A percentile compares a stretch with the other conserved stretches of the same genome.
Conservation (phyloP, 2,797 vertebrate species). For the Gallinago stenura region DNA sequence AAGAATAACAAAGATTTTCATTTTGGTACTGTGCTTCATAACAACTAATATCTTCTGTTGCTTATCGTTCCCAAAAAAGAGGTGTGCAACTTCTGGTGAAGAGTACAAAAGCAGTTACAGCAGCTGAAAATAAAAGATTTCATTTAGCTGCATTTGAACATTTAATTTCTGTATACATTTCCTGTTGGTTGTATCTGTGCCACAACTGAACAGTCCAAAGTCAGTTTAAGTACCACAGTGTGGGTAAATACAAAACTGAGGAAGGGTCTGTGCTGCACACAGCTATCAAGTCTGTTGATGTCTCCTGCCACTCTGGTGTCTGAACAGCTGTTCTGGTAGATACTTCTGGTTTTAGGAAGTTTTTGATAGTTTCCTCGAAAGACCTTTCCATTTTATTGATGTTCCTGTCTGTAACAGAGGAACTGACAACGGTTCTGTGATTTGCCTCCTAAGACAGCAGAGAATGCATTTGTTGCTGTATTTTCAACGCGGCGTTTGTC, state of each 20-base stretch:
- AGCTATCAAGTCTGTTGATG: not conserved
- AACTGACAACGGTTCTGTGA: fast-evolving
- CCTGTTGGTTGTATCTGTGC: not conserved
- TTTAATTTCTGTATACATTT: not conserved
- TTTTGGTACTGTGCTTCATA: fast-evolving
- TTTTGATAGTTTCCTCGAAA: not conserved
- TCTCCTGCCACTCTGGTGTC: fast-evolving
- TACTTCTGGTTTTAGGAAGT: not conserved
- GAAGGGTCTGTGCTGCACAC: not conserved
- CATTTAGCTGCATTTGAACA: fast-evolving
- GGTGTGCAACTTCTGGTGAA: not conserved
- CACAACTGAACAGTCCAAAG: not conserved
- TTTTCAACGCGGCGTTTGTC: not conserved
- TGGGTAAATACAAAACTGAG: fast-evolving
- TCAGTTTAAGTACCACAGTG: fast-evolving
- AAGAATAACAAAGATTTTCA: not conserved
- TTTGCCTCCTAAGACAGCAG: not conserved
- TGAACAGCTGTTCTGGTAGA: not conserved
- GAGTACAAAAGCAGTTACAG: not conserved
- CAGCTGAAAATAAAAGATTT: not conserved
- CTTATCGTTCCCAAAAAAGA: not conserved
- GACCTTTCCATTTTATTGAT: not conserved
- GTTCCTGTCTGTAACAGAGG: not conserved
- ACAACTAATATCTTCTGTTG: too few relatives aligned
- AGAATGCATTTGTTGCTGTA: not conserved